Conservation (phyloP, 1,140 invertebrate species). For the Planococcus citri region DNA sequence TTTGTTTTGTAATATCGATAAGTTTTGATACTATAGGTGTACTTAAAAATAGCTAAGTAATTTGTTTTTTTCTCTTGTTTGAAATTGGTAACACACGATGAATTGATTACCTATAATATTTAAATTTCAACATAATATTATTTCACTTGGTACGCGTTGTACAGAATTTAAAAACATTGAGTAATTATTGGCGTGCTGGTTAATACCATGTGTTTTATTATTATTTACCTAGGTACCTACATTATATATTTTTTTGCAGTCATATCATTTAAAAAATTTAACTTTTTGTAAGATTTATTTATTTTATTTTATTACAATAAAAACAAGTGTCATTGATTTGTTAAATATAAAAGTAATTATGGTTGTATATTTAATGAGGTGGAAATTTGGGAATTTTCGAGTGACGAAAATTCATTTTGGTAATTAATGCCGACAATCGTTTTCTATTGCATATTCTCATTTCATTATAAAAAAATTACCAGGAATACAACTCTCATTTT, state of each 20-base stretch:
- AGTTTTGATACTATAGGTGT: background rate
- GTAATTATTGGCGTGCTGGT: background rate
- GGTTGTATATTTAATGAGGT: background rate
- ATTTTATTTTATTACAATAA: background rate
- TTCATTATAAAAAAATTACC: background rate
- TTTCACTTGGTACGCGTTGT: background rate
- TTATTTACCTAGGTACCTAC: background rate
- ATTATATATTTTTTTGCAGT: conserved; percentile 4
- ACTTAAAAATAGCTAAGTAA: background rate
- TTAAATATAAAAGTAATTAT: conserved; percentile 15
- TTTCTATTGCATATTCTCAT: background rate
- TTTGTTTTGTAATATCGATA: background rate
- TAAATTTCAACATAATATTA: background rate
- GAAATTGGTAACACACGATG: too few species aligned
- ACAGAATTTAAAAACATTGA: background rate
- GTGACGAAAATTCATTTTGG: background rate
- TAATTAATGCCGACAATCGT: background rate
- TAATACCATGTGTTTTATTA: background rate
- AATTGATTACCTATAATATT: background rate
- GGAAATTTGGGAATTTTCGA: background rate
- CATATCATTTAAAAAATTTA: conserved; percentile 15
- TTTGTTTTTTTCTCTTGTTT: too few species aligned
- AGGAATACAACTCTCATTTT: background rate
- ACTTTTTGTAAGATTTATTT: conserved; percentile 9
- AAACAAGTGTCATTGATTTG: conserved; percentile 13